Evolutionary conservation across 2,888 invertebrate species (phyloP), one percentile per base, ranked within the genome.

Genomic region (Napeogenes inachia): DNA sequence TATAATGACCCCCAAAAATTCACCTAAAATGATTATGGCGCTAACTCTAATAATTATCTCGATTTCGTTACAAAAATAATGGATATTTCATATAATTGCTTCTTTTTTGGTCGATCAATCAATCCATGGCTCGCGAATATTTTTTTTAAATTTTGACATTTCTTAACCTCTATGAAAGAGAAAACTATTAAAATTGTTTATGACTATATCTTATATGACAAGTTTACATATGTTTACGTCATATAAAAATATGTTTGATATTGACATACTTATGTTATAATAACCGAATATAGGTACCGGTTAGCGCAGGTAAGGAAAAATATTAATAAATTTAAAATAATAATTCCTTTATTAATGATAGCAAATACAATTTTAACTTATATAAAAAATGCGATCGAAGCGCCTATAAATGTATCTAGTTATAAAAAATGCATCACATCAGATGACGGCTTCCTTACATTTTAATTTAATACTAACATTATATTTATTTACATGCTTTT

Each of bases 401-500:
- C 80, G 77, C 77, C 75, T 71, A 64, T 67, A 77, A 77, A 79
- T 73, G 73, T 75, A 73, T 73, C 76, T 73, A 76, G 73, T 76
- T 76, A 79, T 83, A 82, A 85, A 83, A 86, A 86, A 85, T 78
- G 81, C 80, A 76, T 74, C 81, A 81, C 84, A 76, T 62, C 62
- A 70, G 69, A 76, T 74, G 82, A 81, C 79, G 81, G 70, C 70
- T 75, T 70, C 75, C 74, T 78, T 79, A 76, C 60, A 71, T 64
- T 62, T 59, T 35, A 75, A 73, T 73, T 82, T 78, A 80, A 78
- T 71, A 78, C 79, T 83, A 82, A 79, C 55, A 75, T 80, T 81
- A 81, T 72, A 74, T 76, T 84, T 89, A 89, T 88, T 87, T 89
- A 89, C 89, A 89, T 81, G 83, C 79, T 81, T 84, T 84, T 86